Evolutionary conservation across 2,888 invertebrate species (phyloP).

Genomic region (Sinopyrophorus schimmeli): DNA sequence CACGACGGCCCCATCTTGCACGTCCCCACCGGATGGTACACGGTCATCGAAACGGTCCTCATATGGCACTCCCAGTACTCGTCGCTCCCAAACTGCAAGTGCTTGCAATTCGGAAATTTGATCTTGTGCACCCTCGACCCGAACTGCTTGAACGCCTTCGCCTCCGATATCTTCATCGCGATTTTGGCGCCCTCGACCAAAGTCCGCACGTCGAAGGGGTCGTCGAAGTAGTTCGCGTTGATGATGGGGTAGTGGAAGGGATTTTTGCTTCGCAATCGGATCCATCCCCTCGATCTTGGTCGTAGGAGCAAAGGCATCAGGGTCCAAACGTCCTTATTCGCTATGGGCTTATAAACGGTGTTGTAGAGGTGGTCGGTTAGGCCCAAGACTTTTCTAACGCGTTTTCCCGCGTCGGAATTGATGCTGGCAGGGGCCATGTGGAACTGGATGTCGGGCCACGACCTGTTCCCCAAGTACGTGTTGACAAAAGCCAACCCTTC

Average conservation of each 20-base stretch:
- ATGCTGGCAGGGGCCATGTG: conserved; percentile 92
- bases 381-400: conserved; percentile 77
- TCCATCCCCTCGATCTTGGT: conserved; percentile 78
- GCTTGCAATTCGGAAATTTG: conserved; percentile 78
- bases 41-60: conserved; percentile 84
- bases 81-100: conserved; percentile 73
- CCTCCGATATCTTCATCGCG: conserved; percentile 71
- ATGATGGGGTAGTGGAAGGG: conserved; percentile 87
- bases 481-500: conserved; percentile 88
- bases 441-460: conserved; percentile 89
- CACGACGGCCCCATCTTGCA: conserved; percentile 84
- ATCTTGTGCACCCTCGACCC: conserved; percentile 75
- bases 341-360: conserved; percentile 77
- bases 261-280: conserved; percentile 75
- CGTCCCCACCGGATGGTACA: conserved; percentile 87
- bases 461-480: conserved; percentile 78
- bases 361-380: conserved; percentile 80
- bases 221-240: conserved; percentile 89
- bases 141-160: conserved; percentile 78
- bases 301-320: conserved; percentile 82
- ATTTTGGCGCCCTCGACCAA: conserved; percentile 84
- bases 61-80: conserved; percentile 87
- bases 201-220: conserved; percentile 75
- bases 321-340: conserved; percentile 79
- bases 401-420: conserved; percentile 72